These are phyloP conservation scores for Xestia rhomboidea DNA, from an alignment of 2,888 invertebrate species.

Conservation along the genomic window DNA sequence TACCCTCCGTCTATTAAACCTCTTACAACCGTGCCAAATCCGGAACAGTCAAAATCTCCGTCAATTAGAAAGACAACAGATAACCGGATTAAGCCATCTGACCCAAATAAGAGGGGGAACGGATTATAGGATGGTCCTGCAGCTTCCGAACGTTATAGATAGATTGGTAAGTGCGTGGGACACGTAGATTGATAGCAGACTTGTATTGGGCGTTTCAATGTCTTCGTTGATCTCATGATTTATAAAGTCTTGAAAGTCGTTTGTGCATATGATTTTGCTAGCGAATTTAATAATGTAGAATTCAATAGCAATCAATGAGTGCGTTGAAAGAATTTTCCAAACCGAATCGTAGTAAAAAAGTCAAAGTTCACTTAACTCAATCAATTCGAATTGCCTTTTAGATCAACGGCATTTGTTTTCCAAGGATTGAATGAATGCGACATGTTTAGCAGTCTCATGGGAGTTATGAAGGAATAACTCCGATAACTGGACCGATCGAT, in stretches of 20 bases:
- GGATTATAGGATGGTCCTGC: slow-evolving; percentile 30
- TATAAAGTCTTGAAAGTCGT: slow-evolving; percentile 1
- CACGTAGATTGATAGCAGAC: slow-evolving; percentile 42
- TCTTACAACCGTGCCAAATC: slow-evolving; percentile 22
- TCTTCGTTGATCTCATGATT: slow-evolving; percentile 13
- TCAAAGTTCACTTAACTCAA: not conserved
- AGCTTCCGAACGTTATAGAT: slow-evolving; percentile 38
- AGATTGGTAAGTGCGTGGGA: slow-evolving; percentile 31
- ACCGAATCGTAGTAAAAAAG: not conserved
- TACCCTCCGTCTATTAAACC: slow-evolving; percentile 17
- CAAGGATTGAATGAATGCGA: slow-evolving; percentile 5
- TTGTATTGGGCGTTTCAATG: slow-evolving; percentile 40
- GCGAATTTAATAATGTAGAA: not conserved
- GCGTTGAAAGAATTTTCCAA: not conserved
- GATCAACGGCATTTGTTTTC: slow-evolving; percentile 1
- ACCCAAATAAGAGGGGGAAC: slow-evolving; percentile 44
- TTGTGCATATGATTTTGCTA: not conserved
- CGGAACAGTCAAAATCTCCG: slow-evolving; percentile 35
- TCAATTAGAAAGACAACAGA: slow-evolving; percentile 51
- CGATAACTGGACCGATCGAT: slow-evolving; percentile 2
- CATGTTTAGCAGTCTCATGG: slow-evolving; percentile 10
- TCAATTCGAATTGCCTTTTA: not conserved
- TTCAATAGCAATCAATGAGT: not conserved
- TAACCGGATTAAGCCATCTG: slow-evolving; percentile 54
- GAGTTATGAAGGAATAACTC: not conserved